A percentile compares a stretch with the other conserved stretches of the same genome.
phyloP scores from a whole-genome alignment of 2,113 vertebrate genomes.

The Carettochelys insculpta region DNA sequence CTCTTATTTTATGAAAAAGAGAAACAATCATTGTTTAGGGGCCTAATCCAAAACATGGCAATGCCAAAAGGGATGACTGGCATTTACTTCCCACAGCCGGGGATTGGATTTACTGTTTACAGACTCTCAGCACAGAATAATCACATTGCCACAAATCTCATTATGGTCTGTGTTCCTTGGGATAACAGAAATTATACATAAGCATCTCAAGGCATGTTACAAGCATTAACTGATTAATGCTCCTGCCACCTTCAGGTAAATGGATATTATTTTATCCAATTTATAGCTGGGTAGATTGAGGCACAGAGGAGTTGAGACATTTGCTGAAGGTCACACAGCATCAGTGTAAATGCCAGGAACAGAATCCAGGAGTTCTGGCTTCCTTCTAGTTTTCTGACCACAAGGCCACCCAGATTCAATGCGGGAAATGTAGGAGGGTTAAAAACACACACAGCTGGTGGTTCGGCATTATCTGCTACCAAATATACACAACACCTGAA shows the following conservation, averaged over 20 bases:
- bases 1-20: background rate
- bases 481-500: background rate
- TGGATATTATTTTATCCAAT: background rate
- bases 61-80: background rate
- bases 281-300: background rate
- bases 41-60: background rate
- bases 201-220: background rate
- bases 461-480: background rate
- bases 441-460: background rate
- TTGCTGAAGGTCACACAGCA: background rate
- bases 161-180: background rate
- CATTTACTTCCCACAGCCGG: background rate
- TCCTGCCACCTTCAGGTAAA: background rate
- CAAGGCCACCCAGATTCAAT: background rate
- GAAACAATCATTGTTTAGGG: background rate
- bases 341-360: background rate
- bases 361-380: background rate
- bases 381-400: background rate
- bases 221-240: background rate
- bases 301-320: background rate
- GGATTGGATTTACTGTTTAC: background rate
- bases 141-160: background rate
- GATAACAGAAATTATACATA: background rate
- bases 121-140: background rate
- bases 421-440: background rate